Evolutionary conservation across 1,140 invertebrate species (phyloP), one percentile per base, ranked within the genome.

Genomic region (Anastrepha ludens): DNA sequence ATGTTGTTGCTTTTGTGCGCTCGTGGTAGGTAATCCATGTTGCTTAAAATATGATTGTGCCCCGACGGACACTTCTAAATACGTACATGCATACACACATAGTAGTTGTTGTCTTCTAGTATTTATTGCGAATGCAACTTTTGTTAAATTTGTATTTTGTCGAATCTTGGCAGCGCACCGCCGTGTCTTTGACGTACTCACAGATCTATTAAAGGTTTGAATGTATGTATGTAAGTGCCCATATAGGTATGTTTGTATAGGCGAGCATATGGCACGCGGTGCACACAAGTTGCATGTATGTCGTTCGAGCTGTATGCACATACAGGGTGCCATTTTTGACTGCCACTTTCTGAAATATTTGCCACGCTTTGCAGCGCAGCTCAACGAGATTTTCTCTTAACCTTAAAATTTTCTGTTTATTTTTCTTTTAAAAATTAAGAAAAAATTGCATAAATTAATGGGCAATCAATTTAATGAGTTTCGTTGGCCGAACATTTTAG

Each of bases 381-480:
- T 29, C 29, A 29, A 29, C 29, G 29, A 29, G 50, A 9, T 11
- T 70, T 9, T 15, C 9, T 2, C 11, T 62, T 29, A 11, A 8
- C 39, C 11, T 41, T 44, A 41, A 13, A 70, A 15, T 70, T 65
- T 74, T 13, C 15, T 74, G 67, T 44, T 47, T 47, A 44, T 74
- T 17, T 47, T 74, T 74, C 17, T 47, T 74, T 47, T 41, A 74
- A 44, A 74, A 50, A 9, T 44, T 47, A 17, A 1, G n/a, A 62
- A 3, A n/a, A 62, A 17, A 9, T 81, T 81, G 29, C 74, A 81
- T n/a, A 47, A 81, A 81, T 55, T 81, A 58, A 55, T 81, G 74
- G 55, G 74, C 47, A n/a, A 20, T 29, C 44, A 81, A 55, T 81
- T 81, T 81, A 81, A 81, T 81, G 74, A 55, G 74, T 81, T 81